Conservation (phyloP, 2,113 vertebrate species). For the Sapajus apella region DNA sequence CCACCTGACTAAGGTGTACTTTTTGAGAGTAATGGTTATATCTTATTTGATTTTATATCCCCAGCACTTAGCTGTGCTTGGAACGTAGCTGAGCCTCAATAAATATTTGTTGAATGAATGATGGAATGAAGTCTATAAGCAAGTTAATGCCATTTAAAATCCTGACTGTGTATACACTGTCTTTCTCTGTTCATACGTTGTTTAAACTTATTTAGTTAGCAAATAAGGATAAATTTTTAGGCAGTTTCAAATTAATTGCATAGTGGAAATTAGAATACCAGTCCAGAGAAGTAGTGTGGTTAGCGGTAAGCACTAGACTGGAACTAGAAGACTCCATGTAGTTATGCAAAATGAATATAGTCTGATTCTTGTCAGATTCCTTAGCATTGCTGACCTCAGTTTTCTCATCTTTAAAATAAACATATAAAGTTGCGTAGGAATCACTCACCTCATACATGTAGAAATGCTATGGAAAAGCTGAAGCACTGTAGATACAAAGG, state of each 20-base stretch:
- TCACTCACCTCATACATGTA: neutral
- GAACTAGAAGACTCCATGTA: neutral
- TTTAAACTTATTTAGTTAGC: slow-evolving; percentile 15
- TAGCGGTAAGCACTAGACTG: neutral
- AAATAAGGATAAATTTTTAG: slow-evolving; percentile 3
- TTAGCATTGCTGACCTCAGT: neutral
- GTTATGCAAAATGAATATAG: neutral
- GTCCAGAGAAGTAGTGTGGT: neutral
- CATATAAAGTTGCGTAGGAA: neutral
- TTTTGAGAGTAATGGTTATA: slow-evolving; percentile 25
- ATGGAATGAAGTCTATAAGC: slow-evolving; percentile 9
- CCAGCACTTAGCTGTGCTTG: neutral
- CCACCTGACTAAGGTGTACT: neutral
- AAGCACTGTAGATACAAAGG: neutral
- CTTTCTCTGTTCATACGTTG: neutral
- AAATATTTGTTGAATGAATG: slow-evolving; percentile 47
- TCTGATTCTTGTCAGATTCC: neutral
- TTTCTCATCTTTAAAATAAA: slow-evolving; percentile 25
- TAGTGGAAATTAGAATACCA: neutral
- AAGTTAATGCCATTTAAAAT: slow-evolving; percentile 16
- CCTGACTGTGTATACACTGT: neutral
- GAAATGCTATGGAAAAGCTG: neutral
- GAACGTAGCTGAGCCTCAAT: neutral
- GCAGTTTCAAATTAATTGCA: slow-evolving; percentile 15
- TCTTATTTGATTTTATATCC: slow-evolving; percentile 47